Evolutionary conservation across 2,888 invertebrate genomes (phyloP).

Genomic region (Balanococcus diminutus): DNA sequence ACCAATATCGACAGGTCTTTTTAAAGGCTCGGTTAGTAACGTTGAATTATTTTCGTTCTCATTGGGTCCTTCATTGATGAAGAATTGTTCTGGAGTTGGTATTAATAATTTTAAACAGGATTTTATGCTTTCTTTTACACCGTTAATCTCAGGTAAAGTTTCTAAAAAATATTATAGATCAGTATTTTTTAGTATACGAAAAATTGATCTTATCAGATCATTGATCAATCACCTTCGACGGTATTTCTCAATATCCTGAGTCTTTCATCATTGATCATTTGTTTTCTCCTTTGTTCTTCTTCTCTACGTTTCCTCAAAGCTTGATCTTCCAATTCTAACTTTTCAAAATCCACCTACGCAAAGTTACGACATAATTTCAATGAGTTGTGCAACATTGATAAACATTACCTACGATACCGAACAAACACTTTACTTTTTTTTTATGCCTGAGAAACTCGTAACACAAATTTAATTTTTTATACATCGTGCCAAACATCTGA

Average conservation of each 20-base stretch:
- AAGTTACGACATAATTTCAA: neutral
- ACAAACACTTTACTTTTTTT: conserved; percentile 53
- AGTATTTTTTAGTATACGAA: too few species aligned
- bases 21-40: neutral
- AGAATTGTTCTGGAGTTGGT: conserved; percentile 60
- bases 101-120: conserved; percentile 60
- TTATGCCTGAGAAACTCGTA: conserved; percentile 53
- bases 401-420: too few species aligned
- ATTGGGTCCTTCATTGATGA: conserved; percentile 57
- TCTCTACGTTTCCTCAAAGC: conserved; percentile 58
- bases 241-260: neutral
- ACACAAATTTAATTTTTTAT: conserved; percentile 34
- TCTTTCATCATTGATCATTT: conserved; percentile 57
- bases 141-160: conserved; percentile 60
- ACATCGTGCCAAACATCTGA: conserved; percentile 48
- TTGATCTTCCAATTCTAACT: conserved; percentile 53
- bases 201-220: neutral
- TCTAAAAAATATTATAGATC: conserved; percentile 57
- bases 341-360: conserved; percentile 48
- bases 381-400: neutral
- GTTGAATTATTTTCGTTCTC: neutral
- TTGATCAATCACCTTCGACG: neutral
- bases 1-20: neutral
- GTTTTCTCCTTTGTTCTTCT: conserved; percentile 58
- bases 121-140: conserved; percentile 59